Evolutionary conservation across 2,113 vertebrate species (phyloP), one percentile per base, ranked within the genome.

Genomic region (Sorex araneus): DNA sequence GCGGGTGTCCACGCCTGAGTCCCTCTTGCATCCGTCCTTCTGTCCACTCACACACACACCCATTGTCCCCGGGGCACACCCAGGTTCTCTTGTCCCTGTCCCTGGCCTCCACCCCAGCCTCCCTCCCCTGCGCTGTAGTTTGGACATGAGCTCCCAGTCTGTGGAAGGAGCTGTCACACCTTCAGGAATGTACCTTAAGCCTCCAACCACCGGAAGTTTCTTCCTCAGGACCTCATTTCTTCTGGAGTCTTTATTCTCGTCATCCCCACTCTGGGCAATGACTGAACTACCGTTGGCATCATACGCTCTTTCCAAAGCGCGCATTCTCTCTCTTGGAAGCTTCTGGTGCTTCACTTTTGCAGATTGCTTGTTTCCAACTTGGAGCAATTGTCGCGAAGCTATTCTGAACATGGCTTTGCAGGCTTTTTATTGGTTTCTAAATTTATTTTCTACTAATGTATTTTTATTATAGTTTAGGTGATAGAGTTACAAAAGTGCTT

Each of bases 141-240:
- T 36, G 16, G 19, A 2, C 16, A 18, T 1, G 7, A 13, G 7
- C 13, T 25, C 4, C 10, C n/a, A 19, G 15, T 3, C 28, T 21
- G 5, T 2, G 3, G 34, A 50, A 11, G 73, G 2, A 3, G 15
- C 12, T 16, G 60, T 13, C 32, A 45, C 1, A 8, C 60, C n/a
- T 69, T 27, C 28, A 34, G 66, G 10, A 8, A 27, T 18, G 8
- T n/a, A 8, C 6, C 66, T 73, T 60, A 19, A 6, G 43, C 67
- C 60, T 69, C n/a, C 60, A 54, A 11, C 47, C n/a, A 6, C 30
- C 32, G 11, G n/a, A 32, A 5, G 2, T 34, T 47, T 47, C 25
- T 50, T 23, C 18, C 4, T 45, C 40, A 32, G 15, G 8, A 1
- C 8, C 15, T 19, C 45, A 28, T 15, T n/a, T 25, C 28, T 16